Evolutionary conservation across 2,113 vertebrate genomes (phyloP).

Genomic region (Tricholaema leucomelas): DNA sequence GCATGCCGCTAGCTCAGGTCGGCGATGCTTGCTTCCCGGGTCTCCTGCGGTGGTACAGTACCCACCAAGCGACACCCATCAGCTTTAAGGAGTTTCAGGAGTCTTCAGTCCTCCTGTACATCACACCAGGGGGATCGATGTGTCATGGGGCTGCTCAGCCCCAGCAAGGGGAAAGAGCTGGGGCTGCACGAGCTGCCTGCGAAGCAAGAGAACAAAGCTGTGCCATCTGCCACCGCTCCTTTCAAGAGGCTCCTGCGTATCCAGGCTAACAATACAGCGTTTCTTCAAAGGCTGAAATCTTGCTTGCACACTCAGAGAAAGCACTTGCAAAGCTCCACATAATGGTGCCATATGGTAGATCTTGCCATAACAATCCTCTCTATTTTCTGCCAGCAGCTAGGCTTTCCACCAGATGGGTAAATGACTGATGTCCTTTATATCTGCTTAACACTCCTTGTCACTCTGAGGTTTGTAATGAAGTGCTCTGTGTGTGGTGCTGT

Average conservation of each 20-base stretch:
- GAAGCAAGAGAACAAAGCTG: slow-evolving; percentile 45
- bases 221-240: slow-evolving; percentile 61
- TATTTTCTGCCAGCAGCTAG: slow-evolving; percentile 29
- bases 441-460: slow-evolving; percentile 46
- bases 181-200: neutral
- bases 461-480: neutral
- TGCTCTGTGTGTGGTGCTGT: neutral
- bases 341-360: slow-evolving; percentile 58
- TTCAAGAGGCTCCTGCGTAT: slow-evolving; percentile 21
- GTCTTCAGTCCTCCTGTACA: rapidly evolving
- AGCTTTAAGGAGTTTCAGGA: neutral
- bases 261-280: slow-evolving; percentile 20
- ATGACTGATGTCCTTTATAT: slow-evolving; percentile 51
- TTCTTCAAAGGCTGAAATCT: slow-evolving; percentile 56
- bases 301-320: slow-evolving; percentile 32
- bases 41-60: rapidly evolving
- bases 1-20: rapidly evolving
- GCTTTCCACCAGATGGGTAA: slow-evolving; percentile 40
- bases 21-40: rapidly evolving
- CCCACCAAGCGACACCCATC: neutral
- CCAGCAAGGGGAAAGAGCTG: neutral
- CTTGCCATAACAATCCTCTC: slow-evolving; percentile 48
- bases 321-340: slow-evolving; percentile 45
- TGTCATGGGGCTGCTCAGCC: neutral
- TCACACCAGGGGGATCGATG: neutral